These are phyloP conservation scores for Crenichthys baileyi DNA, from an alignment of 2,797 vertebrate genomes.

Conservation along the genomic window DNA sequence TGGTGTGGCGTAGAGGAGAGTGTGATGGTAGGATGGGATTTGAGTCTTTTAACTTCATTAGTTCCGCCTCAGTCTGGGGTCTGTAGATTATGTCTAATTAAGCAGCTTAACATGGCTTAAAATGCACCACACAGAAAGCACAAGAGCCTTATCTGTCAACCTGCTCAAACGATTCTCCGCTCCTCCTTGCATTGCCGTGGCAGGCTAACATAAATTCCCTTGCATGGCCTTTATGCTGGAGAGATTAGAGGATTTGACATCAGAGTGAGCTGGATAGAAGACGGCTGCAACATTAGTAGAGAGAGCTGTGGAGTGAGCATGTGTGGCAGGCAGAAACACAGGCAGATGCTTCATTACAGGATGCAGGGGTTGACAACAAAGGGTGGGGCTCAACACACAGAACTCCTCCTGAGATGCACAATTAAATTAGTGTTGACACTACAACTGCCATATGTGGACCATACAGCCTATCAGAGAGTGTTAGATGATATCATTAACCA, in stretches of 20 bases:
- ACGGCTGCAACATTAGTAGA: slow-evolving; percentile 50
- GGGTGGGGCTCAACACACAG: slow-evolving; percentile 58
- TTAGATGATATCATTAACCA: slow-evolving; percentile 6
- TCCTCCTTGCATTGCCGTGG: slow-evolving; percentile 76
- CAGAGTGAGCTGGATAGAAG: slow-evolving; percentile 64
- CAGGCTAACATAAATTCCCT: slow-evolving; percentile 74
- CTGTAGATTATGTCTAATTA: slow-evolving; percentile 88
- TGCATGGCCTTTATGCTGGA: slow-evolving; percentile 73
- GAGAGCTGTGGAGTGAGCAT: slow-evolving; percentile 40
- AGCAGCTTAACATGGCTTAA: slow-evolving; percentile 85
- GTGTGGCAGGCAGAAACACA: slow-evolving; percentile 57
- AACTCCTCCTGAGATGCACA: slow-evolving; percentile 35
- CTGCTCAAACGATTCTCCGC: slow-evolving; percentile 82
- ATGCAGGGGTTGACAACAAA: slow-evolving; percentile 52
- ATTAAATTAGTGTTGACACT: slow-evolving; percentile 31
- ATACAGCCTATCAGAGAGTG: slow-evolving; percentile 13
- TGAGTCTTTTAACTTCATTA: slow-evolving; percentile 85
- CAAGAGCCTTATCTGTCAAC: slow-evolving; percentile 84
- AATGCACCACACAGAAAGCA: slow-evolving; percentile 81
- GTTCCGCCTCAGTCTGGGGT: slow-evolving; percentile 83
- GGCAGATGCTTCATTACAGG: slow-evolving; percentile 68
- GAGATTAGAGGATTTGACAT: slow-evolving; percentile 77
- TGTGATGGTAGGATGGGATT: slow-evolving; percentile 81
- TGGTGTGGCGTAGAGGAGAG: slow-evolving; percentile 61
- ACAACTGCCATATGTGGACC: slow-evolving; percentile 24